phyloP scores from a whole-genome alignment of 1,140 invertebrate species.

The Bacillus rossius region DNA sequence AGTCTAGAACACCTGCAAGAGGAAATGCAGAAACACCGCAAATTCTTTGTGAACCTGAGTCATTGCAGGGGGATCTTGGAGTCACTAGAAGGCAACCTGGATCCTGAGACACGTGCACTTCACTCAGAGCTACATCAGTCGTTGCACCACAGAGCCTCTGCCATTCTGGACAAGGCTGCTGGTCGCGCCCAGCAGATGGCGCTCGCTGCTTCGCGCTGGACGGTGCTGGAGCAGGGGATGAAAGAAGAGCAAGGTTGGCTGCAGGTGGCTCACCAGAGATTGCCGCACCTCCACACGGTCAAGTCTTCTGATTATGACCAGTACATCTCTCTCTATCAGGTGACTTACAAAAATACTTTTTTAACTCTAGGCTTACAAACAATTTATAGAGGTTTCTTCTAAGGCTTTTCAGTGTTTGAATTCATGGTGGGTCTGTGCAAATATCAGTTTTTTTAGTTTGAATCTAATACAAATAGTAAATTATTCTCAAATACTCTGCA shows the following conservation, averaged over 20 bases:
- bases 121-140: slow-evolving; percentile 69
- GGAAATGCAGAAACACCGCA: slow-evolving; percentile 82
- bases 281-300: slow-evolving; percentile 69
- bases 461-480: too few relatives aligned
- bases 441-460: too few relatives aligned
- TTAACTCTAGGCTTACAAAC: too few relatives aligned
- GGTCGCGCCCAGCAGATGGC: slow-evolving; percentile 74
- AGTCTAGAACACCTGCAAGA: slow-evolving; percentile 72
- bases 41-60: slow-evolving; percentile 82
- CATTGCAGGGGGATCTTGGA: slow-evolving; percentile 74
- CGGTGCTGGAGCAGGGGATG: slow-evolving; percentile 69
- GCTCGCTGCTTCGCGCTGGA: slow-evolving; percentile 75
- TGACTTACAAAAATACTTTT: slow-evolving; percentile 22
- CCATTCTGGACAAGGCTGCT: slow-evolving; percentile 70
- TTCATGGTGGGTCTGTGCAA: too few relatives aligned
- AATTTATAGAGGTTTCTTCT: not conserved
- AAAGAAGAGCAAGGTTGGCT: slow-evolving; percentile 77
- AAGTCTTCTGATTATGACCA: slow-evolving; percentile 76
- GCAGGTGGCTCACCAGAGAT: slow-evolving; percentile 69
- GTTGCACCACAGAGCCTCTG: slow-evolving; percentile 63
- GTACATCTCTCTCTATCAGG: slow-evolving; percentile 73
- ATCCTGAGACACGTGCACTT: slow-evolving; percentile 58
- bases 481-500: too few relatives aligned
- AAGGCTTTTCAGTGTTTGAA: too few relatives aligned
- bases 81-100: slow-evolving; percentile 75